A percentile compares a stretch with the other conserved stretches of the same genome.
Conservation (phyloP, 2,888 invertebrate genomes). For the Eristalis arbustorum region DNA sequence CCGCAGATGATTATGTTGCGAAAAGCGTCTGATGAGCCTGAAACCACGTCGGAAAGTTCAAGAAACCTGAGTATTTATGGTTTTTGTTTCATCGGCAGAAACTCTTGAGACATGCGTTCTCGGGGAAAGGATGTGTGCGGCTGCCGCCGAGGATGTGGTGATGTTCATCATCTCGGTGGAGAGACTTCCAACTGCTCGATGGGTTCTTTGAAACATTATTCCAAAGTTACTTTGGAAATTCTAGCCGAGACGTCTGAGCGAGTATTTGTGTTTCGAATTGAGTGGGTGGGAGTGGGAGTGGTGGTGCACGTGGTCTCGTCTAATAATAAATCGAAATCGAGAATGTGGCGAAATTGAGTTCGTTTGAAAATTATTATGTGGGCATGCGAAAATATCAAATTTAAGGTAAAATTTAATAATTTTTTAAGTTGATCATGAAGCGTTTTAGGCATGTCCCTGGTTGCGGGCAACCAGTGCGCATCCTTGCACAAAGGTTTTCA, state of each 20-base stretch:
- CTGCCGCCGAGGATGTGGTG: background rate
- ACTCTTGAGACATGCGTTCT: background rate
- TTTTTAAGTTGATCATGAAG: too few species aligned
- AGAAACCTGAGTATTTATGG: background rate
- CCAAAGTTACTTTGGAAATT: background rate
- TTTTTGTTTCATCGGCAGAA: background rate
- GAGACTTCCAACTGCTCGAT: background rate
- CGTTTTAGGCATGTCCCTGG: too few species aligned
- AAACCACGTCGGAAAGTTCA: background rate
- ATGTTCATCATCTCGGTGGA: background rate
- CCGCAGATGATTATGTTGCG: background rate
- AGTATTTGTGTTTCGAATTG: background rate
- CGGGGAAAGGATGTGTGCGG: background rate
- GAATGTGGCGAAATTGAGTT: background rate
- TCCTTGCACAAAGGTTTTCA: too few species aligned
- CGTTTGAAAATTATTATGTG: background rate
- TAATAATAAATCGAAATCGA: background rate
- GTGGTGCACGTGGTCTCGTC: background rate
- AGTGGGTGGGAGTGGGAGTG: too few species aligned
- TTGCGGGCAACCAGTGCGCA: too few species aligned
- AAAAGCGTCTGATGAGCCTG: background rate
- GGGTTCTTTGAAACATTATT: background rate
- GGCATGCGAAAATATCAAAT: too few species aligned
- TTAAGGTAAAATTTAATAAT: too few species aligned
- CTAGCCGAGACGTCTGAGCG: background rate